phyloP scores from a whole-genome alignment of 2,888 invertebrate species.

The Drosophila tanythrix region DNA sequence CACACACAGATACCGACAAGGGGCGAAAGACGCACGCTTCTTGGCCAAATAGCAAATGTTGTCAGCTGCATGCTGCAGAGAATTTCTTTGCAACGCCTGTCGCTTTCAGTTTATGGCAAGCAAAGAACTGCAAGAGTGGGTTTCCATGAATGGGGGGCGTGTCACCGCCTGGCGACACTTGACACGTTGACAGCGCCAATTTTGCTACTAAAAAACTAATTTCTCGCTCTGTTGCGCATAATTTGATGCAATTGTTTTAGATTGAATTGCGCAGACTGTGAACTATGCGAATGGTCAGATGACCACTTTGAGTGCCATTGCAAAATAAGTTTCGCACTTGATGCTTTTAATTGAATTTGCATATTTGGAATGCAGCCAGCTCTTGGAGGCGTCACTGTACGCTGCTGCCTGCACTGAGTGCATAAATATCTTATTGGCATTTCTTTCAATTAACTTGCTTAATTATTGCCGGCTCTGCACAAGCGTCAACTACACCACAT shows the following conservation, averaged over 20 bases:
- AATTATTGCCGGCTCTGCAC: conserved; percentile 27
- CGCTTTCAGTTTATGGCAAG: conserved; percentile 24
- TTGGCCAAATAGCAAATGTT: conserved; percentile 22
- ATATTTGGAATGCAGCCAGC: background rate
- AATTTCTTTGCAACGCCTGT: conserved; percentile 24
- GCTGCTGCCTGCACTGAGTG: background rate
- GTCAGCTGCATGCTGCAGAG: conserved; percentile 45
- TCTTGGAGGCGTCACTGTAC: background rate
- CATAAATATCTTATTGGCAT: conserved; percentile 14
- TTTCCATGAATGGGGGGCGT: background rate
- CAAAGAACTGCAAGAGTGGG: background rate
- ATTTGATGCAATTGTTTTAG: conserved; percentile 75
- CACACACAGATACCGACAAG: conserved; percentile 1
- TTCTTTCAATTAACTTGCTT: conserved; percentile 30
- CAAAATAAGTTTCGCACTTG: background rate
- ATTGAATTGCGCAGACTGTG: conserved; percentile 44
- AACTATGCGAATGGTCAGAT: conserved; percentile 9
- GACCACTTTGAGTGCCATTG: background rate
- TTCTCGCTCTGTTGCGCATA: conserved; percentile 72
- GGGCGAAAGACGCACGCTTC: background rate
- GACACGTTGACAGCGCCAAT: conserved; percentile 49
- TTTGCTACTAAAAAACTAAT: conserved; percentile 74
- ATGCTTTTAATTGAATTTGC: conserved; percentile 34
- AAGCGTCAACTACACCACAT: conserved; percentile 16
- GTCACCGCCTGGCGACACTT: conserved; percentile 31